Evolutionary conservation across 2,797 vertebrate species (phyloP).

Genomic region (Crax fasciolata): DNA sequence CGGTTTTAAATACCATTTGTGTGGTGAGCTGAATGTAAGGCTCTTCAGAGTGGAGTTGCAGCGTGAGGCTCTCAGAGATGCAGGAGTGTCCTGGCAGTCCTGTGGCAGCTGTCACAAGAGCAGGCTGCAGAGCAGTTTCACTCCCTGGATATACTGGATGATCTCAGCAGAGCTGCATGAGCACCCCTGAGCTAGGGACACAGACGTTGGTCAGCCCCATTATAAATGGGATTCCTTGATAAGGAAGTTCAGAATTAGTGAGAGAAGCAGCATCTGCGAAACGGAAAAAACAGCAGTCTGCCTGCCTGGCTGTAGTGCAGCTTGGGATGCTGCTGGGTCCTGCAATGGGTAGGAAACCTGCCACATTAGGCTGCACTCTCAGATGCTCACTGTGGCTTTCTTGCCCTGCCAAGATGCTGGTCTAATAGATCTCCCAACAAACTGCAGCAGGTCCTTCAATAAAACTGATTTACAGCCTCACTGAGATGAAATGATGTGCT

Average conservation of each 20-base stretch:
- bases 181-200: fast-evolving
- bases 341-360: not conserved
- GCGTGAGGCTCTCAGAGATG: not conserved
- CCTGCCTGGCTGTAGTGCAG: fast-evolving
- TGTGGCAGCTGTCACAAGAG: not conserved
- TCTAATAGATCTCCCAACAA: not conserved
- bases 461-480: not conserved
- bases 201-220: fast-evolving
- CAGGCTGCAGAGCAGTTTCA: not conserved
- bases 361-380: not conserved
- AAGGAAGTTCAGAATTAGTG: not conserved
- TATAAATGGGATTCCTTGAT: not conserved
- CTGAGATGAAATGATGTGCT: not conserved
- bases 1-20: not conserved
- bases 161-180: not conserved
- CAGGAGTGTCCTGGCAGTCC: not conserved
- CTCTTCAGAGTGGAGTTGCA: not conserved
- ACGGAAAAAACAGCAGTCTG: not conserved
- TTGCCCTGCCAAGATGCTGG: not conserved
- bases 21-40: not conserved
- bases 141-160: not conserved
- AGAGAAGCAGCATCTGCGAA: fast-evolving
- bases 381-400: not conserved
- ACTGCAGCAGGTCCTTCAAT: fast-evolving
- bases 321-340: not conserved